A percentile compares a stretch with the other conserved stretches of the same genome.
phyloP scores from a whole-genome alignment of 2,888 invertebrate species.

The Drosophila helvetica region DNA sequence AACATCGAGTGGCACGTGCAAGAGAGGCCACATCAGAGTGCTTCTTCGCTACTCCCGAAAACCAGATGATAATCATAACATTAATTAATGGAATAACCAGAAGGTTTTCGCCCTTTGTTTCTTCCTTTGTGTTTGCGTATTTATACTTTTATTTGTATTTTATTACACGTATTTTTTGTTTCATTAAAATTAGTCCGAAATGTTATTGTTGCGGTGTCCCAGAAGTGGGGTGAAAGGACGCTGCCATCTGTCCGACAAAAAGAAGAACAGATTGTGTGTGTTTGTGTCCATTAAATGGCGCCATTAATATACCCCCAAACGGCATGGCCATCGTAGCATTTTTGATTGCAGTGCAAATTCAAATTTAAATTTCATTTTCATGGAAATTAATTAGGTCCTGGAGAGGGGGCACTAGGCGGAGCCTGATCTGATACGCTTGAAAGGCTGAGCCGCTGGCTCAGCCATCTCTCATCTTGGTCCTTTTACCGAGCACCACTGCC shows the following conservation, averaged over 20 bases:
- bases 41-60: slow-evolving; percentile 25
- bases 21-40: slow-evolving; percentile 4
- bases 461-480: no score
- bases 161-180: slow-evolving; percentile 48
- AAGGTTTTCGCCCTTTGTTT: slow-evolving; percentile 52
- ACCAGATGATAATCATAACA: slow-evolving; percentile 63
- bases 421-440: no score
- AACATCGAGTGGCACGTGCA: slow-evolving; percentile 24
- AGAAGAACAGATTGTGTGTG: slow-evolving; percentile 20
- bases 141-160: slow-evolving; percentile 19
- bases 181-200: slow-evolving; percentile 53
- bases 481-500: no score
- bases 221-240: not conserved
- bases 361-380: slow-evolving; percentile 48
- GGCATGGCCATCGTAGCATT: slow-evolving; percentile 37
- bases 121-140: slow-evolving; percentile 3
- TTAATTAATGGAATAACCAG: slow-evolving; percentile 69
- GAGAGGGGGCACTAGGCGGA: no score
- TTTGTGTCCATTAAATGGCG: slow-evolving; percentile 46
- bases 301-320: slow-evolving; percentile 56
- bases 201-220: slow-evolving; percentile 20
- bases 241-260: not conserved
- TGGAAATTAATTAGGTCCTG: slow-evolving; percentile 39
- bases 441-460: no score
- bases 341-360: slow-evolving; percentile 37